Percentiles rank a stretch among this genome's conserved stretches.
Conservation (phyloP, 2,113 vertebrate genomes). For the Leucopternis melanops region DNA sequence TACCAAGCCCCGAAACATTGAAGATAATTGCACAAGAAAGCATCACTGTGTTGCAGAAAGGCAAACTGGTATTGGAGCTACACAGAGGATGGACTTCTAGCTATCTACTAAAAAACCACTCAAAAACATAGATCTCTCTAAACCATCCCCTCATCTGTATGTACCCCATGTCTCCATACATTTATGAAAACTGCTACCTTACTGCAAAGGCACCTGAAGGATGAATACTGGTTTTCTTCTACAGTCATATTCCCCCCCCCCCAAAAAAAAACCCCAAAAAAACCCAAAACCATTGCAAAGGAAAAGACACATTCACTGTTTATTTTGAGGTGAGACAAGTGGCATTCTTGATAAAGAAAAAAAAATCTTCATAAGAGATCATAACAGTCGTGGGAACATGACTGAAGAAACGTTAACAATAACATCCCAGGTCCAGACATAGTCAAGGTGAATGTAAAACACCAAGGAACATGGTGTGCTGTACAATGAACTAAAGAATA, state of each 20-base stretch:
- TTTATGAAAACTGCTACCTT: neutral
- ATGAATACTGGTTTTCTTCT: neutral
- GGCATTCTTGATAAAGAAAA: neutral
- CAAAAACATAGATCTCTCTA: neutral
- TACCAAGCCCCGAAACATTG: neutral
- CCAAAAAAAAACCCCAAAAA: too few relatives aligned
- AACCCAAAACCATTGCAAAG: neutral
- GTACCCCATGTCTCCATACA: neutral
- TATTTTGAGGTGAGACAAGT: neutral
- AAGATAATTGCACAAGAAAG: neutral
- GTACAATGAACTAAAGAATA: neutral
- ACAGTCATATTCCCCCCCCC: neutral
- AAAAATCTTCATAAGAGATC: neutral
- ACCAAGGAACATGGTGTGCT: neutral
- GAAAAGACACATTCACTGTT: neutral
- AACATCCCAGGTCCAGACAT: neutral
- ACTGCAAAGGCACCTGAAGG: neutral
- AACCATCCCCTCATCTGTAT: neutral
- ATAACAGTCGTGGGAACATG: accelerated
- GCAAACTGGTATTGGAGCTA: neutral
- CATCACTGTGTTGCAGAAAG: neutral
- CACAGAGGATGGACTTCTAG: neutral
- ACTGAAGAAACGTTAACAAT: neutral
- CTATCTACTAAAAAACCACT: neutral
- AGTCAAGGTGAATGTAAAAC: neutral